phyloP scores from a whole-genome alignment of 2,888 invertebrate genomes.

The Hermaeophaga mercurialis region DNA sequence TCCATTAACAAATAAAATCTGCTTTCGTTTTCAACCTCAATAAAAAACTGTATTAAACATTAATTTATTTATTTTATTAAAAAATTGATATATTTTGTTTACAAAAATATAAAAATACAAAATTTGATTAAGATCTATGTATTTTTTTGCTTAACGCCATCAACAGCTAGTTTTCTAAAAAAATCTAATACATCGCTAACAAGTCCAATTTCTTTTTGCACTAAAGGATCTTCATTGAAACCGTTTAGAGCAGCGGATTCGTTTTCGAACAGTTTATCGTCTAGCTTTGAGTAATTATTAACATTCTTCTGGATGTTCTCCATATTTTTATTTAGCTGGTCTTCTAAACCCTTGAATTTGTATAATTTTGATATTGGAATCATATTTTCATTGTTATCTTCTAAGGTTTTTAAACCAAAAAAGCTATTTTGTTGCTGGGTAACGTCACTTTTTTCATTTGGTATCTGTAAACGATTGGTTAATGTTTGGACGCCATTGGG shows the following conservation, averaged over 20 bases:
- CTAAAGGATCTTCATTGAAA: conserved; percentile 33
- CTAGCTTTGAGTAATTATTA: conserved; percentile 35
- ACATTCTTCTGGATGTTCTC: conserved; percentile 39
- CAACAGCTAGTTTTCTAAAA: conserved; percentile 39
- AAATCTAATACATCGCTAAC: conserved; percentile 42
- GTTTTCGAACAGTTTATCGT: conserved; percentile 39
- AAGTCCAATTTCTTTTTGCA: conserved; percentile 41
- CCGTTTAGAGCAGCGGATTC: conserved; percentile 36
- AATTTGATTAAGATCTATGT: background rate
- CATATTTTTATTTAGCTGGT: conserved; percentile 40
- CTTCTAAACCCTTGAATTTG: conserved; percentile 36
- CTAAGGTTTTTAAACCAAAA: background rate
- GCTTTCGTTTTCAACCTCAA: too few relatives aligned
- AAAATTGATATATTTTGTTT: too few relatives aligned
- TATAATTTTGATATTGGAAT: conserved; percentile 21
- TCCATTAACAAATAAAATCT: too few relatives aligned
- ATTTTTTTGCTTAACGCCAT: conserved; percentile 8
- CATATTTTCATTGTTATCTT: conserved; percentile 22
- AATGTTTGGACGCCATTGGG: background rate
- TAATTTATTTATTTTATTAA: too few relatives aligned
- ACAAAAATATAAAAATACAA: background rate
- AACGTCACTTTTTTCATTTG: background rate
- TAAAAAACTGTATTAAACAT: too few relatives aligned
- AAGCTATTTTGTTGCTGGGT: background rate
- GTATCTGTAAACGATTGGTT: background rate